Conservation (phyloP, 2,888 invertebrate species). For the Odontocolon sp. region DNA sequence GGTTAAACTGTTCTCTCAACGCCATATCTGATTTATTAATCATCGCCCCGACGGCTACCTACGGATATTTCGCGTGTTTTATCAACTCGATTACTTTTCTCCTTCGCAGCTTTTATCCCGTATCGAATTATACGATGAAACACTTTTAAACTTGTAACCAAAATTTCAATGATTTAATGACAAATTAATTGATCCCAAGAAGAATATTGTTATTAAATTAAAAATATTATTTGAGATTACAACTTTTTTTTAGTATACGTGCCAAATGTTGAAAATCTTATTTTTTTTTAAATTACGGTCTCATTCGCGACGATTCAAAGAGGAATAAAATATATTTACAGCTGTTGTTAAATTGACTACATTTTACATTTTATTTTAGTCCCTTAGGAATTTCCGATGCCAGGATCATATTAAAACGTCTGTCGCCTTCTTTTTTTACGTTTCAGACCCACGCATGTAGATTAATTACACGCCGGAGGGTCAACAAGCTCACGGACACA, state of each 20-base stretch:
- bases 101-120: not conserved
- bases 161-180: too few species aligned
- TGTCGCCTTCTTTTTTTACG: constrained; percentile 6
- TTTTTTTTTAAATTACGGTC: too few species aligned
- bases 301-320: too few species aligned
- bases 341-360: too few species aligned
- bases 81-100: constrained; percentile 52
- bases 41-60: constrained; percentile 68
- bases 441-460: constrained; percentile 49
- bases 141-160: too few species aligned
- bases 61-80: constrained; percentile 55
- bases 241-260: too few species aligned
- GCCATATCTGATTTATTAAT: constrained; percentile 77
- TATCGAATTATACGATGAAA: not conserved
- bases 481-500: constrained; percentile 44
- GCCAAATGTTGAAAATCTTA: not conserved
- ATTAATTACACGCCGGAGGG: constrained; percentile 52
- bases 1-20: constrained; percentile 78
- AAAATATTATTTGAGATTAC: too few species aligned
- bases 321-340: too few species aligned
- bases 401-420: constrained; percentile 31
- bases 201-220: too few species aligned
- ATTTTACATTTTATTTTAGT: too few species aligned
- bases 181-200: too few species aligned
- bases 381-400: constrained; percentile 1